phyloP scores from a whole-genome alignment of 1,140 invertebrate species.

The Harlomillsia oculata region DNA sequence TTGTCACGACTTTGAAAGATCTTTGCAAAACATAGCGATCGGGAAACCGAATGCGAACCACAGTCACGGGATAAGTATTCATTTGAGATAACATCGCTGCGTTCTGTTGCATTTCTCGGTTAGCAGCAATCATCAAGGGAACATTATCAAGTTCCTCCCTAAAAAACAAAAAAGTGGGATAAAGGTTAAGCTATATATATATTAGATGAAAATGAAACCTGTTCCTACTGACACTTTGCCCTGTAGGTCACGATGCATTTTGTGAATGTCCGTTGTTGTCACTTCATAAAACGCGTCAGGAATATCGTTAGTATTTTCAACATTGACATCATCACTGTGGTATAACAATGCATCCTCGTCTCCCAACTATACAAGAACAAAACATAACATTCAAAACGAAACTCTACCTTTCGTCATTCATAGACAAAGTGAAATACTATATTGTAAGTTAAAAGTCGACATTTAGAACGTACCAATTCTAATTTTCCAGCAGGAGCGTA shows the following conservation, averaged over 20 bases:
- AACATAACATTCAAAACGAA: too few species aligned
- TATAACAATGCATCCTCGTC: slow-evolving; percentile 59
- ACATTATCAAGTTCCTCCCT: slow-evolving; percentile 50
- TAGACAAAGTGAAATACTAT: too few species aligned
- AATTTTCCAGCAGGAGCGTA: too few species aligned
- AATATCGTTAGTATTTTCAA: slow-evolving; percentile 44
- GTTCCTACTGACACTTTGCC: slow-evolving; percentile 42
- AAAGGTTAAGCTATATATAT: slow-evolving; percentile 7
- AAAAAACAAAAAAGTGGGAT: slow-evolving; percentile 9
- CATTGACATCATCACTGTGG: slow-evolving; percentile 46
- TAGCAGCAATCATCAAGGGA: slow-evolving; percentile 54
- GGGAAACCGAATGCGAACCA: slow-evolving; percentile 71
- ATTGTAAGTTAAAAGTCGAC: too few species aligned
- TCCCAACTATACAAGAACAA: slow-evolving; percentile 47
- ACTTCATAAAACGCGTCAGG: slow-evolving; percentile 76
- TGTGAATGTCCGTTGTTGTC: slow-evolving; percentile 63
- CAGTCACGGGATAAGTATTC: slow-evolving; percentile 57
- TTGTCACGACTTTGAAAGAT: slow-evolving; percentile 60
- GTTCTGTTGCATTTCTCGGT: slow-evolving; percentile 52
- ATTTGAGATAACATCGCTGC: slow-evolving; percentile 50
- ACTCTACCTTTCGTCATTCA: too few species aligned
- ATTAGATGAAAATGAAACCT: neutral
- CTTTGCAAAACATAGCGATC: slow-evolving; percentile 69
- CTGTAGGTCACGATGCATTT: slow-evolving; percentile 58
- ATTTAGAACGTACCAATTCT: too few species aligned